These are phyloP conservation scores for Troides aeacus DNA, from an alignment of 2,888 invertebrate genomes.

Conservation along the genomic window DNA sequence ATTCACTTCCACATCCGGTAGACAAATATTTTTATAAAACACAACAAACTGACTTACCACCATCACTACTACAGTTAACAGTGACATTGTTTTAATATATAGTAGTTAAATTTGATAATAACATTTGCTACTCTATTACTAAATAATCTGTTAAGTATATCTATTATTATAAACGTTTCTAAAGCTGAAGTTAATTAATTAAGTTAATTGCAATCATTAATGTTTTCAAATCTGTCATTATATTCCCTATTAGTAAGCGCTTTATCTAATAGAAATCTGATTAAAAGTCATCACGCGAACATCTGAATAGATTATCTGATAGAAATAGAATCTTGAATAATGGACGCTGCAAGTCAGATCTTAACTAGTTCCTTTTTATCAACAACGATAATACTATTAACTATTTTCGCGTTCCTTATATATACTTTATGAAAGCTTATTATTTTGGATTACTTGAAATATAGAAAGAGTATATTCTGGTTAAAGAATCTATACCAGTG, in stretches of 20 bases:
- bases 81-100: too few relatives aligned
- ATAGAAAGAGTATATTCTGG: not conserved
- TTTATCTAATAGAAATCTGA: slow-evolving; percentile 21
- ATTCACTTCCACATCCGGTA: slow-evolving; percentile 16
- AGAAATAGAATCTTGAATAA: slow-evolving; percentile 5
- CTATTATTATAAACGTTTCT: not conserved
- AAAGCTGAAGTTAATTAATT: not conserved
- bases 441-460: not conserved
- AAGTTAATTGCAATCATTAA: slow-evolving; percentile 1
- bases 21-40: not conserved
- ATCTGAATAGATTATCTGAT: slow-evolving; percentile 22
- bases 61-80: too few relatives aligned
- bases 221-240: slow-evolving; percentile 1
- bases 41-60: too few relatives aligned
- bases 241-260: slow-evolving; percentile 4
- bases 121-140: too few relatives aligned
- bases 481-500: too few relatives aligned
- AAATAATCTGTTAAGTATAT: not conserved
- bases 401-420: slow-evolving; percentile 13
- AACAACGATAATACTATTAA: not conserved
- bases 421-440: not conserved
- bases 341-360: slow-evolving; percentile 7
- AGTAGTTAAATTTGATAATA: too few relatives aligned
- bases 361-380: slow-evolving; percentile 20
- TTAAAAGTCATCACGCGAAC: slow-evolving; percentile 25